Conservation (phyloP, 1,140 invertebrate genomes). For the Ladona fulva region DNA sequence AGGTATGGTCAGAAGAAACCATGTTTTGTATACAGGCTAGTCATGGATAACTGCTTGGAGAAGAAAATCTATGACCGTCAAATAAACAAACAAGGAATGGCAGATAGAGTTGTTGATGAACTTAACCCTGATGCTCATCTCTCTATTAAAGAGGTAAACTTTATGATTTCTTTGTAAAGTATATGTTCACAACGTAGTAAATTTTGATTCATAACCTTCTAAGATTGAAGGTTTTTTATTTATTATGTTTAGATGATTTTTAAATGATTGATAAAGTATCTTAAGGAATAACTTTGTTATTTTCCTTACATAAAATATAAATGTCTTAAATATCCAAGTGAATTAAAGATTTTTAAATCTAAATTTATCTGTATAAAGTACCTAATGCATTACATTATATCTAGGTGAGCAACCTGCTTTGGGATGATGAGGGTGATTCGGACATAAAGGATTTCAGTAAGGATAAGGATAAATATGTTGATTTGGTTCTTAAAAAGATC, state of each 20-base stretch:
- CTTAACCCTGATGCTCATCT: slow-evolving; percentile 94
- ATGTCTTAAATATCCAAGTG: no score
- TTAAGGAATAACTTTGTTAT: no score
- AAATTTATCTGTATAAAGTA: no score
- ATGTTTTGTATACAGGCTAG: slow-evolving; percentile 91
- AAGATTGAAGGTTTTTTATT: no score
- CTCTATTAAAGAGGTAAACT: slow-evolving; percentile 79
- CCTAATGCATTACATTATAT: not conserved
- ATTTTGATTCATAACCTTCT: no score
- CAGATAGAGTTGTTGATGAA: slow-evolving; percentile 95
- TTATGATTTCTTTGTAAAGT: not conserved
- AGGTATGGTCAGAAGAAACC: slow-evolving; percentile 89
- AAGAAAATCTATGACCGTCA: slow-evolving; percentile 97
- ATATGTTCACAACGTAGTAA: no score
- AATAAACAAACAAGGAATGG: slow-evolving; percentile 95
- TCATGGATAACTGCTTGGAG: slow-evolving; percentile 94
- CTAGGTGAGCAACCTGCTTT: slow-evolving; percentile 68
- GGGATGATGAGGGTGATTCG: slow-evolving; percentile 75
- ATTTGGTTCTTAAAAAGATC: slow-evolving; percentile 71
- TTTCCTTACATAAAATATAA: no score
- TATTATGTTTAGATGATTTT: no score
- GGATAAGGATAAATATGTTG: slow-evolving; percentile 62
- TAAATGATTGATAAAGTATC: no score
- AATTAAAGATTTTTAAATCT: no score
- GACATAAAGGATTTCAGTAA: slow-evolving; percentile 56